Evolutionary conservation across 2,113 vertebrate genomes (phyloP).

Genomic region (Copsychus sechellarum): DNA sequence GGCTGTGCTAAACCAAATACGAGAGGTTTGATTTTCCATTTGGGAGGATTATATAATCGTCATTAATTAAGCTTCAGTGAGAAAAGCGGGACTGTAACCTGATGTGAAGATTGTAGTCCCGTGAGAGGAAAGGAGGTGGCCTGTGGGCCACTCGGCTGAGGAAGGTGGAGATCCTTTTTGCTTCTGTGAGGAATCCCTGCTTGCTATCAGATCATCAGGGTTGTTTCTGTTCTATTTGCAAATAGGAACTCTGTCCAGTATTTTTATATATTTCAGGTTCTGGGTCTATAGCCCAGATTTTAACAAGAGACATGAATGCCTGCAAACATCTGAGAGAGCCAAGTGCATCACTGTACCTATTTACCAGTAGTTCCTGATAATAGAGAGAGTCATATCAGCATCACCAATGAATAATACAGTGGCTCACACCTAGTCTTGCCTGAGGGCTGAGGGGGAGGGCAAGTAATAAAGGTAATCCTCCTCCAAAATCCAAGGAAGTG

Average conservation of each 20-base stretch:
- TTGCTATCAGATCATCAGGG: neutral
- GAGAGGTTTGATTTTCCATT: constrained; percentile 48
- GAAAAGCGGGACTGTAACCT: constrained; percentile 27
- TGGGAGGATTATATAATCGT: constrained; percentile 59
- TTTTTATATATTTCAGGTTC: neutral
- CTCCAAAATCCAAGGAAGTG: neutral
- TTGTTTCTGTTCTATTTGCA: neutral
- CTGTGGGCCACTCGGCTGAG: neutral
- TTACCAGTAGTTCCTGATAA: neutral
- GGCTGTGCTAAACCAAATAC: constrained; percentile 56
- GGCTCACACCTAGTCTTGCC: neutral
- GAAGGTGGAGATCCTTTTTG: neutral
- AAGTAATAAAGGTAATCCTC: neutral
- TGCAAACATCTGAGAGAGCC: neutral
- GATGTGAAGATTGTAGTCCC: neutral
- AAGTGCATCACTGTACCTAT: neutral
- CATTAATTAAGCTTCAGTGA: constrained; percentile 62
- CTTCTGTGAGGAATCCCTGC: neutral
- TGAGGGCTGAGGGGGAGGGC: neutral
- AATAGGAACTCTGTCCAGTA: neutral
- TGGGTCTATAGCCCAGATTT: neutral
- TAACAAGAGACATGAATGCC: neutral
- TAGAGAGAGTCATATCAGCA: neutral
- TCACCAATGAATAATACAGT: neutral
- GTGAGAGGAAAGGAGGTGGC: neutral